A percentile compares a stretch with the other conserved stretches of the same genome.
phyloP scores from a whole-genome alignment of 1,140 invertebrate genomes.

The Drosophila santomea region DNA sequence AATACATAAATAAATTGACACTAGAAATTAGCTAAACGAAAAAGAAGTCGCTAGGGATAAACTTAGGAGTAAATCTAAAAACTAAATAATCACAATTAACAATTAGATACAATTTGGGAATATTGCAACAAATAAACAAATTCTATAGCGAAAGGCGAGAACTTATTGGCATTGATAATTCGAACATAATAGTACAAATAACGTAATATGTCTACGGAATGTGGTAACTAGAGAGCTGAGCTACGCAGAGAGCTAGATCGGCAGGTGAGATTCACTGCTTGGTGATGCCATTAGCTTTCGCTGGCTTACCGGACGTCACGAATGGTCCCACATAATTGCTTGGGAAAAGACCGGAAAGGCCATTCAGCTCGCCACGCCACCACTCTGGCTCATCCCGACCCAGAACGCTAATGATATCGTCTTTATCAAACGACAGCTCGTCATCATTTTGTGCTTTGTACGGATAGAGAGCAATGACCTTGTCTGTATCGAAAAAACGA shows the following conservation, averaged over 20 bases:
- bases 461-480: constrained; percentile 96
- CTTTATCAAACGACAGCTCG: constrained; percentile 97
- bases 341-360: constrained; percentile 94
- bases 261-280: constrained; percentile 70
- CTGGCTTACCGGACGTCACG: constrained; percentile 84
- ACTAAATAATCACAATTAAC: constrained; percentile 83
- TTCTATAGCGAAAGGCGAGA: constrained; percentile 44
- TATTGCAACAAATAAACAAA: constrained; percentile 72
- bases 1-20: constrained; percentile 32
- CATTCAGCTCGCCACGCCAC: constrained; percentile 97
- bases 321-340: constrained; percentile 93
- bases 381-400: constrained; percentile 96
- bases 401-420: constrained; percentile 96
- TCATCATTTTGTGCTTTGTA: constrained; percentile 97
- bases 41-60: constrained; percentile 22
- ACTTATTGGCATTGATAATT: constrained; percentile 44
- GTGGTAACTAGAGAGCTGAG: constrained; percentile 36
- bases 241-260: constrained; percentile 38
- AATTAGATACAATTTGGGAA: constrained; percentile 56
- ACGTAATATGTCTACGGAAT: constrained; percentile 45
- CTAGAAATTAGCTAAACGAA: constrained; percentile 65
- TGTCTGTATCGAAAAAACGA: constrained; percentile 86
- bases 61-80: constrained; percentile 71
- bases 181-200: constrained; percentile 12
- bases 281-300: constrained; percentile 63